Evolutionary conservation across 2,888 invertebrate genomes (phyloP).

Genomic region (Taphrorychus bicolor): DNA sequence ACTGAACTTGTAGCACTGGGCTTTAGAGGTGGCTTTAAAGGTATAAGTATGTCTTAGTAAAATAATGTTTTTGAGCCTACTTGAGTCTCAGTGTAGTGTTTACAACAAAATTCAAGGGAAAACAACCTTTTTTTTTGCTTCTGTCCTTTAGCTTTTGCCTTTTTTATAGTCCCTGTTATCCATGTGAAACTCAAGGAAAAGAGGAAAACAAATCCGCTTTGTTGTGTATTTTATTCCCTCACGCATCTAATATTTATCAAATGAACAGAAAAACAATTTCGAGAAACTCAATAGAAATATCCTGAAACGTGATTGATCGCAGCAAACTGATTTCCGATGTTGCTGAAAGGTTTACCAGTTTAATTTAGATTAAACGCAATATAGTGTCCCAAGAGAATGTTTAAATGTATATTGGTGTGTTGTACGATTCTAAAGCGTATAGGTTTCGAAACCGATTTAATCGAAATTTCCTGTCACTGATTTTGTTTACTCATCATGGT

Average conservation of each 20-base stretch:
- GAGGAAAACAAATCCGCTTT: neutral
- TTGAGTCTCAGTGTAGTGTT: no score
- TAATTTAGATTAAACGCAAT: neutral
- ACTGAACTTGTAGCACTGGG: no score
- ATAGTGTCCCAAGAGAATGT: neutral
- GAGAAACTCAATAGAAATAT: neutral
- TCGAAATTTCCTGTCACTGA: neutral
- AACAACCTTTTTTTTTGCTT: no score
- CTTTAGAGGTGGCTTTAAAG: no score
- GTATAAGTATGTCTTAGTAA: no score
- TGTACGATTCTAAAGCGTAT: neutral
- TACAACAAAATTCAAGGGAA: no score
- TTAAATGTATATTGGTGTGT: neutral
- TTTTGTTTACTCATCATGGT: neutral
- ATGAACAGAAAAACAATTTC: neutral
- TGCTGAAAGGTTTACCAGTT: neutral
- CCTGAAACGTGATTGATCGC: neutral
- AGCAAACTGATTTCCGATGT: neutral
- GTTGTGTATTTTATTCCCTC: neutral
- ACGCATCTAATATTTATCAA: neutral
- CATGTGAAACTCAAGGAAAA: neutral
- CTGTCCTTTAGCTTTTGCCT: no score
- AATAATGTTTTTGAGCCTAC: no score
- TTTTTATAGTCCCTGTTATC: no score
- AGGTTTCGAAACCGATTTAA: neutral